Percentiles rank a stretch among this genome's conserved stretches.
phyloP scores from a whole-genome alignment of 2,888 invertebrate species.

The Heteromyza rotundicornis region DNA sequence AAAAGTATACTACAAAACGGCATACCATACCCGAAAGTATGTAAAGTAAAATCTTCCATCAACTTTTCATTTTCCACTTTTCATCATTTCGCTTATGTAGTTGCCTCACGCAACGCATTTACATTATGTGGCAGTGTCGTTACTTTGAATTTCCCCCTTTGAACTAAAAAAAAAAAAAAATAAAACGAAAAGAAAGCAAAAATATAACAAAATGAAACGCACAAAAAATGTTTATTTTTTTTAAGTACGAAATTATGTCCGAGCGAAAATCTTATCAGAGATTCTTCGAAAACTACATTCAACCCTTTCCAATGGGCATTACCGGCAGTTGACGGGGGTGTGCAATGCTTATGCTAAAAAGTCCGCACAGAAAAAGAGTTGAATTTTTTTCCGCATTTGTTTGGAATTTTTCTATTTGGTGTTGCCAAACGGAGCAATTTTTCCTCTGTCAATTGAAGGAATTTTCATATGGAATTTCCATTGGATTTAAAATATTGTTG shows the following conservation, averaged over 20 bases:
- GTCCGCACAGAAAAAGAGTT: no score
- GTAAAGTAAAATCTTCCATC: constrained; percentile 41
- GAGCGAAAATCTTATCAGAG: background rate
- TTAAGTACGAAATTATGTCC: constrained; percentile 4
- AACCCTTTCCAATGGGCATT: background rate
- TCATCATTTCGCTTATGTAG: constrained; percentile 40
- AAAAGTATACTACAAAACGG: no score
- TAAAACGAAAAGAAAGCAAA: no score
- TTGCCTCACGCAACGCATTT: background rate
- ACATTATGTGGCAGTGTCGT: background rate
- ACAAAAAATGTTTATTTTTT: background rate
- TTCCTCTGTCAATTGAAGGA: no score
- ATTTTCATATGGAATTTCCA: no score
- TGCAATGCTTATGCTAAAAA: background rate
- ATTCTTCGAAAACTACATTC: background rate
- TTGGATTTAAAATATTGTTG: no score
- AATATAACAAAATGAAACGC: no score
- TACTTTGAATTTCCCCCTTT: background rate
- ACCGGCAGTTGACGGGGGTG: background rate
- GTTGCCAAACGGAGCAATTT: no score
- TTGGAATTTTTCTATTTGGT: no score
- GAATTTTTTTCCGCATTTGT: no score
- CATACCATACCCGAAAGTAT: constrained; percentile 6
- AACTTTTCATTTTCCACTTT: constrained; percentile 25
- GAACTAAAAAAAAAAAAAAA: no score